Percentiles rank a stretch among this genome's conserved stretches.
Evolutionary conservation across 2,888 invertebrate genomes (phyloP).

Genomic region (Seladonia tumulorum): DNA sequence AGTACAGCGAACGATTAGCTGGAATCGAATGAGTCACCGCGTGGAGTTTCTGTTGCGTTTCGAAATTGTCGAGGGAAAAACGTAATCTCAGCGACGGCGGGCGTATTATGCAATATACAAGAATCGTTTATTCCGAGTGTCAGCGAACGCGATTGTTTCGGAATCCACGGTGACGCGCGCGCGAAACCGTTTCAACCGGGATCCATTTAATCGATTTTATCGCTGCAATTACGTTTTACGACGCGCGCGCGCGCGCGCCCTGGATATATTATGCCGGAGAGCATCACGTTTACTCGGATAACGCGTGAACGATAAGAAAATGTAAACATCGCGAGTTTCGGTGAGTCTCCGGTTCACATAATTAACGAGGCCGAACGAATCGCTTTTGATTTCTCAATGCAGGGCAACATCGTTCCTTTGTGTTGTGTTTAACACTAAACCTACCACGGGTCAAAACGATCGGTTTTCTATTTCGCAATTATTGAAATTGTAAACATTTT

Average conservation of each 20-base stretch:
- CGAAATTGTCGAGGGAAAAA: constrained; percentile 27
- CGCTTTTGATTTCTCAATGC: no score
- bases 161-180: constrained; percentile 19
- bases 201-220: constrained; percentile 41
- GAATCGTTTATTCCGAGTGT: constrained; percentile 28
- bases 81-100: not conserved
- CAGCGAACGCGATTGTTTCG: constrained; percentile 49
- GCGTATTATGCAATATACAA: constrained; percentile 42
- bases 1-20: constrained; percentile 18
- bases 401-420: no score
- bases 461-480: no score
- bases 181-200: not conserved
- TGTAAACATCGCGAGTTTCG: not conserved
- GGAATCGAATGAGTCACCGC: constrained; percentile 36
- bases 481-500: no score
- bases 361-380: no score
- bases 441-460: no score
- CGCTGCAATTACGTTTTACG: constrained; percentile 14
- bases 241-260: not conserved
- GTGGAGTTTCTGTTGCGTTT: constrained; percentile 37
- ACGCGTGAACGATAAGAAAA: not conserved
- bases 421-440: no score
- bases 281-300: not conserved
- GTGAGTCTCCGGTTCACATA: no score
- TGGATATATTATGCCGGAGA: not conserved